Conservation (phyloP, 1,140 invertebrate genomes). For the Macrostomum lignano region DNA sequence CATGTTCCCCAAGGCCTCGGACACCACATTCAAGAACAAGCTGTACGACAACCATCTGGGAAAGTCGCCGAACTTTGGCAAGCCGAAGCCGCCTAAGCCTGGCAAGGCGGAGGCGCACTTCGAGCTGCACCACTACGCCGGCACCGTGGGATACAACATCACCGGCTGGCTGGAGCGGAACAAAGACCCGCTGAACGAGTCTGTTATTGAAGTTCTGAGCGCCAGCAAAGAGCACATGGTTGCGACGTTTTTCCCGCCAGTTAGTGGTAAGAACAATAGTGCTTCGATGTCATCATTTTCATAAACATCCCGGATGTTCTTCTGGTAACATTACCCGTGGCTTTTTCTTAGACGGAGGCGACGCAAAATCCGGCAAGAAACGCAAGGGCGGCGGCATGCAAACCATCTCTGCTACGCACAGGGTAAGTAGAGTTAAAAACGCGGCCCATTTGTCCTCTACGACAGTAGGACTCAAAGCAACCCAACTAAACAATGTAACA, state of each 20-base stretch:
- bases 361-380: constrained; percentile 38
- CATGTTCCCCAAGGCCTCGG: constrained; percentile 99
- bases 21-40: constrained; percentile 83
- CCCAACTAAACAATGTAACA: not conserved
- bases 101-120: constrained; percentile 72
- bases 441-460: too few species aligned
- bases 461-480: too few species aligned
- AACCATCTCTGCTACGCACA: constrained; percentile 6
- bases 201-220: constrained; percentile 14
- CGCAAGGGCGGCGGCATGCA: constrained; percentile 81
- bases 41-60: constrained; percentile 90
- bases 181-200: constrained; percentile 8
- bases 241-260: constrained; percentile 13
- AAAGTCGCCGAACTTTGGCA: constrained; percentile 81
- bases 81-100: constrained; percentile 80
- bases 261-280: constrained; percentile 7
- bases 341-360: constrained; percentile 6
- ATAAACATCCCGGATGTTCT: constrained; percentile 3
- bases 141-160: constrained; percentile 42
- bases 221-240: constrained; percentile 21
- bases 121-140: constrained; percentile 91
- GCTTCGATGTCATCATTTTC: constrained; percentile 1
- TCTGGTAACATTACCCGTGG: not conserved
- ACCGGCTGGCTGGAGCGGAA: constrained; percentile 8
- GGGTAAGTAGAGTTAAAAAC: constrained; percentile 4